A percentile compares a stretch with the other conserved stretches of the same genome.
phyloP scores from a whole-genome alignment of 2,113 vertebrate genomes.

The Neodon shergylaensis region DNA sequence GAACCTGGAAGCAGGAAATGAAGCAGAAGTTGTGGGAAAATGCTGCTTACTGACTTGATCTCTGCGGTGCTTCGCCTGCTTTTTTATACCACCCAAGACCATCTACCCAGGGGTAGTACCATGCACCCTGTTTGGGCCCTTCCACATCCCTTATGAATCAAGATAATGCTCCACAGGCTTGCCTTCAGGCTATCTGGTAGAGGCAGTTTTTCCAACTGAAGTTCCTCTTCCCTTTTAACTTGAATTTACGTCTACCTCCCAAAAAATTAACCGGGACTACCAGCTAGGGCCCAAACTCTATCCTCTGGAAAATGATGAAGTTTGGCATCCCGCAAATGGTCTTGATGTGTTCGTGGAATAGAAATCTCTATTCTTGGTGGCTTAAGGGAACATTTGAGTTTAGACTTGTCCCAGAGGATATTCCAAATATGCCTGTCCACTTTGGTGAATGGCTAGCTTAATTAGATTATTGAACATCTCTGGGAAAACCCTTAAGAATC shows the following conservation, averaged over 20 bases:
- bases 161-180: not conserved
- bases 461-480: not conserved
- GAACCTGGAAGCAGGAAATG: not conserved
- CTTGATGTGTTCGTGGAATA: not conserved
- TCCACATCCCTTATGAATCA: not conserved
- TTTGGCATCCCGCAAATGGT: not conserved
- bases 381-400: not conserved
- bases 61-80: not conserved
- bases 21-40: not conserved
- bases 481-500: not conserved
- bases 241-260: not conserved
- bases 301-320: not conserved
- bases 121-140: not conserved
- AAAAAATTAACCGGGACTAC: not conserved
- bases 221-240: not conserved
- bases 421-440: not conserved
- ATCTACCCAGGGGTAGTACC: not conserved
- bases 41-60: not conserved
- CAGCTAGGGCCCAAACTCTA: not conserved
- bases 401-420: not conserved
- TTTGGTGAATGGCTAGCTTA: not conserved
- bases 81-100: not conserved
- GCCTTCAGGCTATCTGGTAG: not conserved
- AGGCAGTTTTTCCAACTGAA: not conserved
- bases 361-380: not conserved